Conservation (phyloP, 2,888 invertebrate species). For the Axea sp. region DNA sequence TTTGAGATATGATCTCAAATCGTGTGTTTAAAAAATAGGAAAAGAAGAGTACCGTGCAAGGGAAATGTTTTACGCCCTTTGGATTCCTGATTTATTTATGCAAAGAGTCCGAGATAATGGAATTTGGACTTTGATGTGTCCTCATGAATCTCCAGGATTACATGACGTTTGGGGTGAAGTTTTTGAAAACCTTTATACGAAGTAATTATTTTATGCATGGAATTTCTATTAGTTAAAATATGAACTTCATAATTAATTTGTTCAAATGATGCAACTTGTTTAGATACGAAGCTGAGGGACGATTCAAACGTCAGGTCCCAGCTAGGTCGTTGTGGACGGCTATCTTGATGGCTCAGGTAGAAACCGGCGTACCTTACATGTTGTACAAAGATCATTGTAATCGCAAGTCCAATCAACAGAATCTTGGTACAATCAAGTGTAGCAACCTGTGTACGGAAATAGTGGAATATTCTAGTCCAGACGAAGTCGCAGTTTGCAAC, state of each 20-base stretch:
- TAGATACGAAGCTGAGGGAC: conserved; percentile 91
- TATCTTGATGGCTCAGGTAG: conserved; percentile 96
- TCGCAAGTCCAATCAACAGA: conserved; percentile 97
- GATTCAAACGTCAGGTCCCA: conserved; percentile 84
- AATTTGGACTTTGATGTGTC: conserved; percentile 98
- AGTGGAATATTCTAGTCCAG: conserved; percentile 93
- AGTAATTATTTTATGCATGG: conserved; percentile 79
- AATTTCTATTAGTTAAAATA: too few species aligned
- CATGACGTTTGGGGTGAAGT: conserved; percentile 96
- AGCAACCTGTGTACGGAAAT: conserved; percentile 99
- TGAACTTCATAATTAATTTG: too few species aligned
- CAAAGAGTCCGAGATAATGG: conserved; percentile 91
- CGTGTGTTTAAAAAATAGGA: conserved; percentile 76
- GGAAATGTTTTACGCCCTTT: conserved; percentile 97
- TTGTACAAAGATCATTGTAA: conserved; percentile 98
- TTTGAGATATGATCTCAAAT: not conserved
- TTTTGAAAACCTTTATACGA: conserved; percentile 92
- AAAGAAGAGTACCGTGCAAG: conserved; percentile 96
- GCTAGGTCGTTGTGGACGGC: conserved; percentile 96
- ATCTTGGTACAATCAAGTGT: conserved; percentile 98
- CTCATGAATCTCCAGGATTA: conserved; percentile 94
- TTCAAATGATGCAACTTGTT: too few species aligned
- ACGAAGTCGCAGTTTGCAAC: conserved; percentile 99
- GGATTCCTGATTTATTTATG: conserved; percentile 99
- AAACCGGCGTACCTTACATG: conserved; percentile 99